These are phyloP conservation scores for Drosophila quasianomalipes DNA, from an alignment of 2,888 invertebrate species.

Conservation along the genomic window DNA sequence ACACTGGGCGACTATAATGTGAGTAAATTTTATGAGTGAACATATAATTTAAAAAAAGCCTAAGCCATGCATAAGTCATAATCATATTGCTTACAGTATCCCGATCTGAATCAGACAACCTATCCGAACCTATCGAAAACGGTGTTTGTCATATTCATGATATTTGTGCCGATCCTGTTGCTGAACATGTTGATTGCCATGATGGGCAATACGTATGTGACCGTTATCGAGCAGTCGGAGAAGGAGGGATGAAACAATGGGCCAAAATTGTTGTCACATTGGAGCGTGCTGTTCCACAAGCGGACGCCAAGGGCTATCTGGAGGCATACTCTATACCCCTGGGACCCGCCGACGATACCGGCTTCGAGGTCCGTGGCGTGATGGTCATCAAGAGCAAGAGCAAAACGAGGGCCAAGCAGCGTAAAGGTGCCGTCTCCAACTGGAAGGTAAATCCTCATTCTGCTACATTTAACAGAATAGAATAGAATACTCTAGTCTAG, in stretches of 20 bases:
- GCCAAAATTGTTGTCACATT: constrained; percentile 99
- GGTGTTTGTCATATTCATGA: constrained; percentile 99
- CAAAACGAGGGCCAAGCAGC: constrained; percentile 97
- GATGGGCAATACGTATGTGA: constrained; percentile 99
- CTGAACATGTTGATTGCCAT: constrained; percentile 99
- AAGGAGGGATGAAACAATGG: constrained; percentile 99
- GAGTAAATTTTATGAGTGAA: constrained; percentile 81
- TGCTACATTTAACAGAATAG: no score
- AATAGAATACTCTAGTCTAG: background rate
- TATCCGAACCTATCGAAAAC: constrained; percentile 97
- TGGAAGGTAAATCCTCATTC: constrained; percentile 93
- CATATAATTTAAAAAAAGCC: no score
- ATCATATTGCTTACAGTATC: constrained; percentile 89
- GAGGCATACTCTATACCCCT: constrained; percentile 98
- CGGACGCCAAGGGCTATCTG: constrained; percentile 95
- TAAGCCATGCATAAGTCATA: background rate
- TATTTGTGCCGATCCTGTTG: constrained; percentile 97
- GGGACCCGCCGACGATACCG: constrained; percentile 93
- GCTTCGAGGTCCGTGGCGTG: constrained; percentile 95
- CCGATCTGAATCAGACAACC: constrained; percentile 94
- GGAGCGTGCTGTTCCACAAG: constrained; percentile 96
- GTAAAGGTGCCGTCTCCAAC: constrained; percentile 97
- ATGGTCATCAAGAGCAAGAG: constrained; percentile 99
- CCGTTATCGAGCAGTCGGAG: constrained; percentile 98
- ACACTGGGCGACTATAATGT: constrained; percentile 99